A percentile compares a stretch with the other conserved stretches of the same genome.
phyloP scores from a whole-genome alignment of 2,888 invertebrate genomes.

The Euphydryas editha region DNA sequence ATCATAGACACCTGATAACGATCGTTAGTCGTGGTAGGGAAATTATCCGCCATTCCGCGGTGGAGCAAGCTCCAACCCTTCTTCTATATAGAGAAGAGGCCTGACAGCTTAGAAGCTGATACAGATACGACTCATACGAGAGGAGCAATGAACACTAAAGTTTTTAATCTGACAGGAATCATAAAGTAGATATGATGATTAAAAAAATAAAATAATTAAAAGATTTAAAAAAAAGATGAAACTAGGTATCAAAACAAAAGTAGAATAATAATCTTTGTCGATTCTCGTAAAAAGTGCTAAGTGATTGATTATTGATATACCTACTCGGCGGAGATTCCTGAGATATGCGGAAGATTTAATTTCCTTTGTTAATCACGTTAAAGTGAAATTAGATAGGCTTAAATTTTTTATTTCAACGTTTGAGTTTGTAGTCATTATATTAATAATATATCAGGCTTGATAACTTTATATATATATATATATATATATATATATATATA shows the following conservation, averaged over 20 bases:
- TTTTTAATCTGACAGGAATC: no score
- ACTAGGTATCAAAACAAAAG: not conserved
- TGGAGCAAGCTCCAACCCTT: no score
- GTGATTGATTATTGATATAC: constrained; percentile 66
- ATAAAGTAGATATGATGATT: no score
- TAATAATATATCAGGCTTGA: not conserved
- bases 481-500: no score
- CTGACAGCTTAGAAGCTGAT: no score
- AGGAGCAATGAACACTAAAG: no score
- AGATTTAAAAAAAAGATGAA: not conserved
- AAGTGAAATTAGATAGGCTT: constrained; percentile 47
- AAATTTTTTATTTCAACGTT: not conserved
- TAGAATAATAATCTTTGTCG: constrained; percentile 27
- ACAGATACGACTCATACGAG: no score
- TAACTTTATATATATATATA: not conserved
- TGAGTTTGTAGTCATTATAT: not conserved
- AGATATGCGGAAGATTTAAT: constrained; percentile 68
- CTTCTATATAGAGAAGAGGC: no score
- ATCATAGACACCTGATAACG: no score
- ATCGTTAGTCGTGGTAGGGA: no score
- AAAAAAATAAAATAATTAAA: not conserved
- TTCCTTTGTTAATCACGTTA: constrained; percentile 70
- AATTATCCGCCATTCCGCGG: no score
- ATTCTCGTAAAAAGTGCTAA: constrained; percentile 53
- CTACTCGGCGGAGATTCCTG: constrained; percentile 51